Evolutionary conservation across 1,140 invertebrate species (phyloP).

Genomic region (Drosophila nigrodunni): DNA sequence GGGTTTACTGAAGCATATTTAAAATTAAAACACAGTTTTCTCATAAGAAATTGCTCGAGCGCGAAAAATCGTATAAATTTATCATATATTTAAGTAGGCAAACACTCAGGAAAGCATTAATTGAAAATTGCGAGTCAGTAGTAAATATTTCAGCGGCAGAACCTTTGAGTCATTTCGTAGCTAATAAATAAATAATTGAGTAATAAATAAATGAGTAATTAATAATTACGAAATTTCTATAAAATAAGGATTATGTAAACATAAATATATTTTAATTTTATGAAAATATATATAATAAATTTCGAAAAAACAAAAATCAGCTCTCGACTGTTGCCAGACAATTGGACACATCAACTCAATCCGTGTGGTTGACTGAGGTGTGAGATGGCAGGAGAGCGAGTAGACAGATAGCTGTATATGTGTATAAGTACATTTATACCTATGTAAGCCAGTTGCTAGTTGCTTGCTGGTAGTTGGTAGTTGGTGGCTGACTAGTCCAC

Average conservation of each 20-base stretch:
- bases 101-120: no score
- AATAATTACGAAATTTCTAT: no score
- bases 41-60: not conserved
- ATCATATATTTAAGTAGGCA: not conserved
- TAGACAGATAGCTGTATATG: slow-evolving; percentile 17
- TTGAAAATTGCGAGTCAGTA: no score
- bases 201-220: no score
- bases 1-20: not conserved
- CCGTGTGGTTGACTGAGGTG: slow-evolving; percentile 45
- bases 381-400: not conserved
- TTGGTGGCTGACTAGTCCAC: slow-evolving; percentile 48
- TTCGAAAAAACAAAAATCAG: not conserved
- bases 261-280: no score
- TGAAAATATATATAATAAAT: not conserved
- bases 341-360: slow-evolving; percentile 35
- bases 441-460: slow-evolving; percentile 42
- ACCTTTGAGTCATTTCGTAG: not conserved
- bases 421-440: slow-evolving; percentile 33
- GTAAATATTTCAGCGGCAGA: no score
- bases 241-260: no score
- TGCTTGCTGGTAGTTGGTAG: slow-evolving; percentile 29
- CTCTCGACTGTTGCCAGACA: slow-evolving; percentile 26
- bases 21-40: not conserved
- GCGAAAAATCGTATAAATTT: not conserved
- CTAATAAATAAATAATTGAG: not conserved